These are phyloP conservation scores for Peromyscus californicus DNA, from an alignment of 2,113 vertebrate genomes.

Conservation along the genomic window DNA sequence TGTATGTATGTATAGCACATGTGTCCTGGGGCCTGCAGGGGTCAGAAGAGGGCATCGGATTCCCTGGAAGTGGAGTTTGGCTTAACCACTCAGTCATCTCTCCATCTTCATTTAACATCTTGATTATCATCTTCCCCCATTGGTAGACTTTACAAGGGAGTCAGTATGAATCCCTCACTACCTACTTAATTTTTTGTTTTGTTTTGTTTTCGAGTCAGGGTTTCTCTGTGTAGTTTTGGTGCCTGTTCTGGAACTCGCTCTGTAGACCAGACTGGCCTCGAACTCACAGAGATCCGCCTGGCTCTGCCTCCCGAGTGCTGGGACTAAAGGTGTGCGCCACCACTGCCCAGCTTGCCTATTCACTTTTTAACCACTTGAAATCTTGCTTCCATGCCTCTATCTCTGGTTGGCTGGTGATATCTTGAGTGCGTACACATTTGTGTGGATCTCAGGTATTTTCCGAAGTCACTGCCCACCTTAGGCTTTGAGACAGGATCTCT, in stretches of 20 bases:
- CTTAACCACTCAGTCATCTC: not conserved
- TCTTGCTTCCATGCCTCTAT: not conserved
- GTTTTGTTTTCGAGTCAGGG: no score
- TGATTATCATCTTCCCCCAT: not conserved
- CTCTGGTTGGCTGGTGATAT: not conserved
- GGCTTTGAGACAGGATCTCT: not conserved
- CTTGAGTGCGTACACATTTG: not conserved
- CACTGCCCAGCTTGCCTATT: not conserved
- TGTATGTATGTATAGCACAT: no score
- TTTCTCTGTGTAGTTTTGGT: no score
- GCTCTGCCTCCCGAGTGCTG: no score
- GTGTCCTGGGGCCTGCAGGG: not conserved
- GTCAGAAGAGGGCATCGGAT: not conserved
- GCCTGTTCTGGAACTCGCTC: no score
- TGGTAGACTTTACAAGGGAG: not conserved
- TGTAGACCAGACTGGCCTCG: no score
- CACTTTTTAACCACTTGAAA: slow-evolving; percentile 11
- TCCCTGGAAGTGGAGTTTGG: not conserved
- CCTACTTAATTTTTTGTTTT: not conserved
- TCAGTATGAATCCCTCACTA: not conserved
- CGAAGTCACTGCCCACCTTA: no score
- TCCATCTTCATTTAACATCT: not conserved
- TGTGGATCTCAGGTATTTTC: not conserved
- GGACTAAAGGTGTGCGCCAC: no score
- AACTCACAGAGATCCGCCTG: no score